Evolutionary conservation across 1,140 invertebrate genomes (phyloP).

Genomic region (Drosophila repletoides): DNA sequence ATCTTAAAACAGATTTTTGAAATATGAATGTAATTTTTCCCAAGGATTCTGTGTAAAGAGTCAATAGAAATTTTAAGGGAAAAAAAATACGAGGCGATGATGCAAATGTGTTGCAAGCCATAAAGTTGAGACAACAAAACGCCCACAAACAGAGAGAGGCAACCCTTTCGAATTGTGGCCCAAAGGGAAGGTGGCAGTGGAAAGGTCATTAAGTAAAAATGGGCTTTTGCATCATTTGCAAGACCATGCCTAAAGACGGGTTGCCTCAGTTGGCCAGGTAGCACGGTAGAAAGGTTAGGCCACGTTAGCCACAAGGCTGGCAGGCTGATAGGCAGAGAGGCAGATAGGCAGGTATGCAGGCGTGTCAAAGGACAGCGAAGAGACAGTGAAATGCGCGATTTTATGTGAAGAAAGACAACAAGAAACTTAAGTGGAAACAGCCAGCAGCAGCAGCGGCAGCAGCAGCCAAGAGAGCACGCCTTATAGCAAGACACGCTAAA

Average conservation of each 20-base stretch:
- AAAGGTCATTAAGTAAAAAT: constrained; percentile 36
- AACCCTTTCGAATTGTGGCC: constrained; percentile 40
- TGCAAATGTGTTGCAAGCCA: constrained; percentile 23
- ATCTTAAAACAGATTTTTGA: no score
- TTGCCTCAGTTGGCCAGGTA: constrained; percentile 8
- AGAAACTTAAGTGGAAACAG: constrained; percentile 67
- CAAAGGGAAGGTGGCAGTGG: neutral
- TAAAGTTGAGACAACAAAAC: constrained; percentile 29
- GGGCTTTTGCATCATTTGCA: constrained; percentile 42
- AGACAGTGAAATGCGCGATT: constrained; percentile 65
- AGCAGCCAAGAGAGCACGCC: no score
- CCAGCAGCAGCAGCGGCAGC: no score
- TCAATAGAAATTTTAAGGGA: no score
- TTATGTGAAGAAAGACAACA: constrained; percentile 40
- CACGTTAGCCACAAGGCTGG: neutral
- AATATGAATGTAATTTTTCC: no score
- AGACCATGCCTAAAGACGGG: constrained; percentile 12
- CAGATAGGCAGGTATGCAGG: neutral
- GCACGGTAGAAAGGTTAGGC: no score
- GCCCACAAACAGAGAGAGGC: constrained; percentile 13
- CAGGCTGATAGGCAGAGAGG: neutral
- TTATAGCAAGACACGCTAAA: constrained; percentile 32
- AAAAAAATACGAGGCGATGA: no score
- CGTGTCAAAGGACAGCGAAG: constrained; percentile 65
- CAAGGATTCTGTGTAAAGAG: no score